A percentile compares a stretch with the other conserved stretches of the same genome.
phyloP scores from a whole-genome alignment of 2,113 vertebrate species.

The Cavia aperea region DNA sequence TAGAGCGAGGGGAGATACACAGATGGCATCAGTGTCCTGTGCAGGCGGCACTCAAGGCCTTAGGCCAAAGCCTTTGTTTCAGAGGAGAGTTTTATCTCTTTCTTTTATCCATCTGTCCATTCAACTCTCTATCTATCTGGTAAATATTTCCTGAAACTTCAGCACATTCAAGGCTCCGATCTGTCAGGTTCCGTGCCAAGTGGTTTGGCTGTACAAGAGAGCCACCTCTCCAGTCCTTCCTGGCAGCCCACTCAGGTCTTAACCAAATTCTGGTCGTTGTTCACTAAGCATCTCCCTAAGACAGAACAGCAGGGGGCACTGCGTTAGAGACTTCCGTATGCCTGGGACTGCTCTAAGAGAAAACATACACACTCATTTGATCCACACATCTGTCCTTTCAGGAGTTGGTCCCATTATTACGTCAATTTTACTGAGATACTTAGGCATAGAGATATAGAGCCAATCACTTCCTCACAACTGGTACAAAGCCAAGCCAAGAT shows the following conservation, averaged over 20 bases:
- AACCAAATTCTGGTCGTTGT: not conserved
- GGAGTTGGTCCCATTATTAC: not conserved
- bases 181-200: not conserved
- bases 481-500: not conserved
- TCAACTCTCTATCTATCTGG: not conserved
- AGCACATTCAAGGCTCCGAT: not conserved
- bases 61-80: slow-evolving; percentile 26
- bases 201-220: not conserved
- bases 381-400: not conserved
- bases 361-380: not conserved
- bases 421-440: slow-evolving; percentile 14
- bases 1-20: not conserved
- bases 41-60: not conserved
- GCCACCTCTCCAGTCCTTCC: not conserved
- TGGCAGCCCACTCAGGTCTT: not conserved
- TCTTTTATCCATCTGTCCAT: not conserved
- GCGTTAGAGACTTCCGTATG: not conserved
- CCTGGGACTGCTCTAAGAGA: not conserved
- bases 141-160: not conserved
- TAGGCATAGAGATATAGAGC: not conserved
- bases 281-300: not conserved
- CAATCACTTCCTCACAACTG: not conserved
- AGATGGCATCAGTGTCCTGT: slow-evolving; percentile 33
- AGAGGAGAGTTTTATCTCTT: slow-evolving; percentile 1
- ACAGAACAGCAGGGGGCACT: not conserved